These are phyloP conservation scores for Burhinus bistriatus DNA, from an alignment of 2,113 vertebrate genomes.

Conservation along the genomic window DNA sequence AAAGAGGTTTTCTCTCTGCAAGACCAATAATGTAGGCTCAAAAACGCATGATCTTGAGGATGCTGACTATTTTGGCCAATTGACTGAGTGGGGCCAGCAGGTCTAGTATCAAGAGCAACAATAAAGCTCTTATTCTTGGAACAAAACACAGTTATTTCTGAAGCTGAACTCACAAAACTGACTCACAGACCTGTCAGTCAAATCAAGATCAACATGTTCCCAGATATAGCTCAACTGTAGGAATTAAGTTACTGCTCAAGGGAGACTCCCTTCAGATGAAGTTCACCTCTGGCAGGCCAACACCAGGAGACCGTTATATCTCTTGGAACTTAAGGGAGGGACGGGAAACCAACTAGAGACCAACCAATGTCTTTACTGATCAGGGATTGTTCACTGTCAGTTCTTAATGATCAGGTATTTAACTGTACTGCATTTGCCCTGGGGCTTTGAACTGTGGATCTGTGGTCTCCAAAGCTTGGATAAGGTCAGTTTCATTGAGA, in stretches of 20 bases:
- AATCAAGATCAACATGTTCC: neutral
- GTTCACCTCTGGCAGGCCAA: neutral
- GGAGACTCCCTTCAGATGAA: neutral
- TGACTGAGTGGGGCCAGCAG: neutral
- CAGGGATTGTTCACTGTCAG: neutral
- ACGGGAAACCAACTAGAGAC: neutral
- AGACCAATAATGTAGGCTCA: neutral
- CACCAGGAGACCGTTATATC: neutral
- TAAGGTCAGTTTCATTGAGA: neutral
- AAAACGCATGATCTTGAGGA: neutral
- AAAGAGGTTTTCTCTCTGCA: neutral
- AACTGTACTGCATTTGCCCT: neutral
- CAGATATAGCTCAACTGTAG: neutral
- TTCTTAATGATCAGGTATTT: neutral
- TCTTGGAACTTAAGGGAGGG: neutral
- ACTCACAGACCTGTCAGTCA: neutral
- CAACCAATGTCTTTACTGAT: neutral
- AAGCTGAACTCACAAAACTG: conserved; percentile 2
- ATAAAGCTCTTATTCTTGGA: conserved; percentile 2
- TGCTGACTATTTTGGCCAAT: neutral
- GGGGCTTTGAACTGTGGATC: neutral
- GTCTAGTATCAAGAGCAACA: neutral
- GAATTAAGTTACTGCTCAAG: neutral
- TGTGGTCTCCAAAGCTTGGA: neutral
- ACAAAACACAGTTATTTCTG: neutral